Conservation (phyloP, 2,797 vertebrate genomes). For the Gila robusta region DNA sequence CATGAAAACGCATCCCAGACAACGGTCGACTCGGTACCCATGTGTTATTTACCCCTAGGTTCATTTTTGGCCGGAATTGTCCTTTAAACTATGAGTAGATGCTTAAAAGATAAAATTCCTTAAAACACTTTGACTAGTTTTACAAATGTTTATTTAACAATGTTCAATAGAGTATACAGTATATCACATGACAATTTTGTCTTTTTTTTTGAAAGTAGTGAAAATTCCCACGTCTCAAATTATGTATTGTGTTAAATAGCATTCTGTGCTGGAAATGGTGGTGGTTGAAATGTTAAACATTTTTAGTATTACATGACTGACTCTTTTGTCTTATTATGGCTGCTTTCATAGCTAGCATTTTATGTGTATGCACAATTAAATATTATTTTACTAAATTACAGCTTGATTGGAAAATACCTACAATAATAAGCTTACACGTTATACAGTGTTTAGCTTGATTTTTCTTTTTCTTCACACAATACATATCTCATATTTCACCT, state of each 20-base stretch:
- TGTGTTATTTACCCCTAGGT: no score
- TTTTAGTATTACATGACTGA: neutral
- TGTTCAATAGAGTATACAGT: no score
- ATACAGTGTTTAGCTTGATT: neutral
- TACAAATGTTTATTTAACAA: neutral
- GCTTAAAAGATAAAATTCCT: no score
- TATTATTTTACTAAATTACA: neutral
- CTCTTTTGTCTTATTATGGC: no score
- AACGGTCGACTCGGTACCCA: no score
- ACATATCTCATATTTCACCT: neutral
- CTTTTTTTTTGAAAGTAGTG: no score
- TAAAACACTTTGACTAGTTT: neutral
- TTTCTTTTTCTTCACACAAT: neutral
- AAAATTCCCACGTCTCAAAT: neutral
- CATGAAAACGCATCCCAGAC: no score
- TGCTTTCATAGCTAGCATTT: neutral
- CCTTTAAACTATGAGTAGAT: neutral
- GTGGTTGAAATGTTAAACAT: neutral
- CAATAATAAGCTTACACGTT: neutral
- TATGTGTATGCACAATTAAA: neutral
- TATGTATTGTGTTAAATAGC: no score
- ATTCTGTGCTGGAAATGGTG: no score
- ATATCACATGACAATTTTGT: no score
- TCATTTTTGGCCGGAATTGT: no score
- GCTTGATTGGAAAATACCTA: neutral